Evolutionary conservation across 2,888 invertebrate species (phyloP).

Genomic region (Erebia aethiops): DNA sequence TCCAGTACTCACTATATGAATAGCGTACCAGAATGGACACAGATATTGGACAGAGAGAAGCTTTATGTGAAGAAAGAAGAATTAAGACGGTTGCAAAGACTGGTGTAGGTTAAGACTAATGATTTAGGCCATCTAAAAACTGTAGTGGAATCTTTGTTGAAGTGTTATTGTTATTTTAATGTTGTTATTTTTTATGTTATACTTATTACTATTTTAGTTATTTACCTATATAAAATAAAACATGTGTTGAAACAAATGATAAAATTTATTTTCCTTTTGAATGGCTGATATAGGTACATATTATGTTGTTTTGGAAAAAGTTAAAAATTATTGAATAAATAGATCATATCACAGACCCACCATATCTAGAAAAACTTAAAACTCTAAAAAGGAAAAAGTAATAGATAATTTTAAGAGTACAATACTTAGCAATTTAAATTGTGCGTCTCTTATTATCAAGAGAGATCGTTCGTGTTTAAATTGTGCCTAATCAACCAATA

Average conservation of each 20-base stretch:
- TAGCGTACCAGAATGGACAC: conserved; percentile 52
- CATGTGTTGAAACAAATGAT: conserved; percentile 58
- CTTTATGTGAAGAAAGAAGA: conserved; percentile 58
- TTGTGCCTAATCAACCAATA: too few species aligned
- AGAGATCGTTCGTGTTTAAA: too few species aligned
- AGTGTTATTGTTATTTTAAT: too few species aligned
- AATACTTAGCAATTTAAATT: neutral
- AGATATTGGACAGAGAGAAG: conserved; percentile 58
- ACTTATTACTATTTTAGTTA: neutral
- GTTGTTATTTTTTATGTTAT: too few species aligned
- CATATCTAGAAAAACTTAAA: neutral
- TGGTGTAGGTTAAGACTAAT: conserved; percentile 42
- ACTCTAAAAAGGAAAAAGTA: neutral
- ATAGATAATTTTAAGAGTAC: neutral
- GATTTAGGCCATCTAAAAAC: too few species aligned
- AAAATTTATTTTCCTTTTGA: conserved; percentile 51
- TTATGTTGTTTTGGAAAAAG: conserved; percentile 42
- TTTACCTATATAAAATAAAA: conserved; percentile 42
- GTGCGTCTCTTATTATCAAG: neutral
- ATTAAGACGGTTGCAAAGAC: conserved; percentile 62
- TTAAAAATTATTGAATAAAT: neutral
- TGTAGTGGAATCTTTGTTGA: too few species aligned
- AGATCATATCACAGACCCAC: neutral
- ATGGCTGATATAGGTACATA: conserved; percentile 55
- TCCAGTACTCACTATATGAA: conserved; percentile 51